These are phyloP conservation scores for Crossocerus cetratus DNA, from an alignment of 2,888 invertebrate species.

Conservation along the genomic window DNA sequence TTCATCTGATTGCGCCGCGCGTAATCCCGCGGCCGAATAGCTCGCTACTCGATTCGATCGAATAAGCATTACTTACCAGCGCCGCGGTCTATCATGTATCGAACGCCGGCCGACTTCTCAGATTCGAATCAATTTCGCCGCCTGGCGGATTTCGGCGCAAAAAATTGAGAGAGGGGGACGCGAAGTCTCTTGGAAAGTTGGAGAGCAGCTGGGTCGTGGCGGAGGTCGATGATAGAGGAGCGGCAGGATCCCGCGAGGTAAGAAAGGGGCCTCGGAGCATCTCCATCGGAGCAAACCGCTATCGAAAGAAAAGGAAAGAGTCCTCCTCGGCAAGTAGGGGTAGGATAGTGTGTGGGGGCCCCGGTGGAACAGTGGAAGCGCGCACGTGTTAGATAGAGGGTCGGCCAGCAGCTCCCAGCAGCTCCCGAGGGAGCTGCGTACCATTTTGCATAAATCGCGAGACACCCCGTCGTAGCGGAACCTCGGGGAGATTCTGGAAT, in stretches of 20 bases:
- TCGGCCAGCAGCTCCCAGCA: constrained; percentile 61
- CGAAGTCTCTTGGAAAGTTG: neutral
- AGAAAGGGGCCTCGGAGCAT: constrained; percentile 3
- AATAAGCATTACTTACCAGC: neutral
- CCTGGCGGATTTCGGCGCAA: neutral
- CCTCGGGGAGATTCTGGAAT: constrained; percentile 73
- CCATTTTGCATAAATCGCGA: constrained; percentile 77
- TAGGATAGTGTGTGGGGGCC: constrained; percentile 20
- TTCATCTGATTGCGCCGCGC: neutral
- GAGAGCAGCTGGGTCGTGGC: neutral
- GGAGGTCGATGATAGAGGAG: constrained; percentile 3
- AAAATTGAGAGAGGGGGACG: neutral
- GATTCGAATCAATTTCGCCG: neutral
- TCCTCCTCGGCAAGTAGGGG: constrained; percentile 3
- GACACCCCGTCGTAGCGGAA: constrained; percentile 71
- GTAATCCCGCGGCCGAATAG: neutral
- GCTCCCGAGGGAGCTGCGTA: constrained; percentile 73
- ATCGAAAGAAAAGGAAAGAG: constrained; percentile 2
- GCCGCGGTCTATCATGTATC: neutral
- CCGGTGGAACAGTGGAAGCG: constrained; percentile 36
- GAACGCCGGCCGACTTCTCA: neutral
- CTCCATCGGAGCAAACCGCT: neutral
- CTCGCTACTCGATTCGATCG: neutral
- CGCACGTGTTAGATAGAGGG: constrained; percentile 71
- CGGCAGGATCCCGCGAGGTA: constrained; percentile 21